Evolutionary conservation across 2,888 invertebrate species (phyloP), one percentile per base, ranked within the genome.

Genomic region (Ochropleura plecta): DNA sequence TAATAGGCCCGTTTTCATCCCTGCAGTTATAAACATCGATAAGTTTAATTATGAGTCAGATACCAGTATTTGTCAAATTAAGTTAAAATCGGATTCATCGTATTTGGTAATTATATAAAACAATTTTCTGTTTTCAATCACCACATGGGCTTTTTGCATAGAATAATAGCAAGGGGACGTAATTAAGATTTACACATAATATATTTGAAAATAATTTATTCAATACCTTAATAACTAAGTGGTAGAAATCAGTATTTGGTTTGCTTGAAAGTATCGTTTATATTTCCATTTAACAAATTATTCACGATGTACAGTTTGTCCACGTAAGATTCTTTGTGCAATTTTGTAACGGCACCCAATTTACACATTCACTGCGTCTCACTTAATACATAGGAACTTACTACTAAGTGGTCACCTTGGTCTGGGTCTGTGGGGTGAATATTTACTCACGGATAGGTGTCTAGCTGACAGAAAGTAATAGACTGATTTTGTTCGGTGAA

Each of bases 21-120:
- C 46, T 68, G 14, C 69, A n/a, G 44, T 70, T 67, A 67, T 14
- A 16, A 77, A 55, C 53, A 16, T 10, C 53, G 49, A 72, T 80
- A 76, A 68, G 51, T 59, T 73, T 73, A 48, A 53, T 64, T 51
- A 53, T 14, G 44, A 49, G 18, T 66, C 42, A 9, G 12, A 62
- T 63, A 49, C 7, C 20, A n/a, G 20, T 20, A 66, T 7, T 55
- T 16, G 62, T 55, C n/a, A 63, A 49, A 75, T 62, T 62, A 44
- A 20, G 3, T 40, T 53, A 64, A 60, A 80, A 30, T 7, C 12
- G 9, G 30, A 51, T 14, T 68, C 59, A 30, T 55, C 20, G 42
- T 48, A 42, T 8, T 30, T 30, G 57, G 30, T 59, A 30, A 62
- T 51, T n/a, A 20, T 16, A 40, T 16, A 49, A 8, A 53, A 46